Percentiles rank a stretch among this genome's conserved stretches.
phyloP scores from a whole-genome alignment of 2,797 vertebrate genomes.

The Tympanoctomys barrerae region DNA sequence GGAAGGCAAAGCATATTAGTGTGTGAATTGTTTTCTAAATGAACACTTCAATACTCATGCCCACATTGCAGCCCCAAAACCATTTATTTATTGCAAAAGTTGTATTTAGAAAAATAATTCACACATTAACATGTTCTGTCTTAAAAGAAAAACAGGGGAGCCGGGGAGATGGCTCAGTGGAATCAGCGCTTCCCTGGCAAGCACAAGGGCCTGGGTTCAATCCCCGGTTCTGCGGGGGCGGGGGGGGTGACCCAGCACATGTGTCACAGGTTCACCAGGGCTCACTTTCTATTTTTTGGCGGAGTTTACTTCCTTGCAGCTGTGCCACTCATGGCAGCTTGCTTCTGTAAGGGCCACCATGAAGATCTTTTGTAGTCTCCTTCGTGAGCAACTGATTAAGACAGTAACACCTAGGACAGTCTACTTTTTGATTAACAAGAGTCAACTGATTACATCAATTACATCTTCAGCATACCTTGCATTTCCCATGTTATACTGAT shows the following conservation, averaged over 20 bases:
- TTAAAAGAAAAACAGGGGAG: not conserved
- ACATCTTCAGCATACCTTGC: not conserved
- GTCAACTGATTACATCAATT: not conserved
- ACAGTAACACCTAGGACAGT: not conserved
- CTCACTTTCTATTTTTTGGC: not conserved
- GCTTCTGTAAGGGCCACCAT: not conserved
- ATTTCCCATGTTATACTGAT: not conserved
- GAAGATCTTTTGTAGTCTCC: not conserved
- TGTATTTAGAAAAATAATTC: not conserved
- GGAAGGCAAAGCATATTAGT: not conserved
- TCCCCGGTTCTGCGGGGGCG: too few relatives aligned
- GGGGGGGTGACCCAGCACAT: too few relatives aligned
- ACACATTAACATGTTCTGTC: not conserved
- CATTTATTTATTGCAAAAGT: not conserved
- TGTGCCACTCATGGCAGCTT: not conserved
- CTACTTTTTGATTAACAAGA: not conserved
- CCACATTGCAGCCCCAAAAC: not conserved
- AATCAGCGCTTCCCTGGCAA: too few relatives aligned
- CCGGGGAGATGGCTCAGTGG: too few relatives aligned
- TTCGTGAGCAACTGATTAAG: not conserved
- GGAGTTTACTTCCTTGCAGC: not conserved
- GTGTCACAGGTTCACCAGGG: not conserved
- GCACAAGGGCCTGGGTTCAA: too few relatives aligned
- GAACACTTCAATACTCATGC: too few relatives aligned
- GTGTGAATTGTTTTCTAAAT: too few relatives aligned